Percentiles rank a stretch among this genome's conserved stretches.
Conservation (phyloP, 2,113 vertebrate genomes). For the Gallinago media region DNA sequence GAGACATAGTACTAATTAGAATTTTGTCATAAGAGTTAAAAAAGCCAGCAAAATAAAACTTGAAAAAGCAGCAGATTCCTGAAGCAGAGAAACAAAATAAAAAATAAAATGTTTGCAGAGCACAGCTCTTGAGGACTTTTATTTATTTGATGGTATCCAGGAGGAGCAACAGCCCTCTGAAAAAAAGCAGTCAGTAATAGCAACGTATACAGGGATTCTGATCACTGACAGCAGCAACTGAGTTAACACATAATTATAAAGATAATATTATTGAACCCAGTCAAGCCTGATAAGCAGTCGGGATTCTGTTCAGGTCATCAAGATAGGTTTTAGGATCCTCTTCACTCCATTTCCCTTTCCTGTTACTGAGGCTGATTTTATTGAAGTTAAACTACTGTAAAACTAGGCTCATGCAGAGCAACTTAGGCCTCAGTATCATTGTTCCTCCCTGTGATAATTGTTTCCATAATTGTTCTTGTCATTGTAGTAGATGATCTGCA, state of each 20-base stretch:
- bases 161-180: neutral
- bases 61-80: neutral
- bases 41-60: neutral
- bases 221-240: neutral
- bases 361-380: constrained; percentile 32
- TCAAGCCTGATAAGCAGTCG: neutral
- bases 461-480: constrained; percentile 51
- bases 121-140: neutral
- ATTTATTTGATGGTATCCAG: neutral
- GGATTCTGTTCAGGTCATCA: neutral
- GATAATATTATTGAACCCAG: constrained; percentile 14
- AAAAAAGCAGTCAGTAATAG: neutral
- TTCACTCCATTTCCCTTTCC: constrained; percentile 3
- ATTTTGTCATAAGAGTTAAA: neutral
- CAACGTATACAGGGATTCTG: neutral
- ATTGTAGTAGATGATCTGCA: constrained; percentile 33
- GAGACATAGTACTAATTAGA: neutral
- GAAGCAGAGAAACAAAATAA: neutral
- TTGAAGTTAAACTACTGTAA: constrained; percentile 34
- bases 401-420: neutral
- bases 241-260: constrained; percentile 1
- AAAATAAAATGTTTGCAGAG: neutral
- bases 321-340: constrained; percentile 2
- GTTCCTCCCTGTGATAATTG: constrained; percentile 3
- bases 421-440: neutral